phyloP scores from a whole-genome alignment of 2,113 vertebrate species.

The Phocoena sinus region DNA sequence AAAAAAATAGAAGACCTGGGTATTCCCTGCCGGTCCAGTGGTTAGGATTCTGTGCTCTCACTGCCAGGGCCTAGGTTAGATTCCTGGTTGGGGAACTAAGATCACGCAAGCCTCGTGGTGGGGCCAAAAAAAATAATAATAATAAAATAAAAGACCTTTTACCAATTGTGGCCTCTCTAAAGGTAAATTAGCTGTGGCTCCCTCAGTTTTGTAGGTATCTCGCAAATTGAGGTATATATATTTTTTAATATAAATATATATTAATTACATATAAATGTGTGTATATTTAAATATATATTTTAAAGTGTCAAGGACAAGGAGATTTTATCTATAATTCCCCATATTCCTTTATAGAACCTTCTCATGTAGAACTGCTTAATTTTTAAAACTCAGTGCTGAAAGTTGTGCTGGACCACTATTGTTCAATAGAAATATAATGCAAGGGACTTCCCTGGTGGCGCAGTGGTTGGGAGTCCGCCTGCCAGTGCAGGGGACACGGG shows the following conservation, averaged over 20 bases:
- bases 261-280: background rate
- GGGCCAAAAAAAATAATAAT: background rate
- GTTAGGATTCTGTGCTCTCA: background rate
- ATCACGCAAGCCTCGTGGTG: background rate
- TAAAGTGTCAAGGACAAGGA: background rate
- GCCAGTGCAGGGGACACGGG: too few relatives aligned
- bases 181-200: background rate
- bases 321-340: background rate
- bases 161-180: background rate
- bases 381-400: constrained; percentile 3
- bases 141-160: background rate
- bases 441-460: too few relatives aligned
- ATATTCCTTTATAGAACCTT: background rate
- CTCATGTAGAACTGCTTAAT: background rate
- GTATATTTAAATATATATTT: background rate
- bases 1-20: background rate
- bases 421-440: background rate
- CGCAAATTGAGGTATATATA: background rate
- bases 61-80: background rate
- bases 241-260: background rate
- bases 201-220: background rate
- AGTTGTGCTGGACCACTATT: background rate
- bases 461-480: too few relatives aligned
- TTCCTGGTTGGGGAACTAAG: background rate
- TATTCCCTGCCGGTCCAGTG: background rate